Evolutionary conservation across 2,797 vertebrate genomes (phyloP), one percentile per base, ranked within the genome.

Genomic region (Ctenochaetus hawaiiensis): DNA sequence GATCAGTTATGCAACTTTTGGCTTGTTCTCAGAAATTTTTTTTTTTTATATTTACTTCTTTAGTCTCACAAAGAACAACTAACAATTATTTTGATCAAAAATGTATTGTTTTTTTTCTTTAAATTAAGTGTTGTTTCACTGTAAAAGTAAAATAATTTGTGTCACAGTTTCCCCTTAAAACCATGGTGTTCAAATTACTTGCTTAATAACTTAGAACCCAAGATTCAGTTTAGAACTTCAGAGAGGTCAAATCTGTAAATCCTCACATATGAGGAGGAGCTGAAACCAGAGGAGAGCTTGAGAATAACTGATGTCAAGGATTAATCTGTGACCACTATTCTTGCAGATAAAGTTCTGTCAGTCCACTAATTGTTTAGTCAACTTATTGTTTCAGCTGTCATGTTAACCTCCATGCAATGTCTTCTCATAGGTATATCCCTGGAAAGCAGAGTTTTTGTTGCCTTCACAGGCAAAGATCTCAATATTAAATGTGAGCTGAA

Each of bases 371-470:
- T 6, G 26, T 47, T 39, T 41, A 41, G 59, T 20, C 0, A 0
- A 54, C 43, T 20, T 13, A 37, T 34, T 4, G 37, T 53, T 45
- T 43, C 10, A 23, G 12, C 26, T n/a, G 13, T 78, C 4, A 67
- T 22, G 8, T 26, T 11, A 60, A 44, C 4, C 30, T 72, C 9
- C 47, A 22, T 74, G 7, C 62, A 67, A 9, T 79, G 20, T 80
- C 14, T 23, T 14, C 12, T 72, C 26, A 30, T 87, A 94, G 92
- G 1, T 2, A 23, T 93, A 20, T 0, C 0, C 0, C 53, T 93
- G 72, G 0, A 26, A 0, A 41, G 37, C 4, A 68, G 10, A 7
- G 90, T 93, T 5, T 84, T 73, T n/a, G 88, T 94, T 82, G 91
- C 90, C 41, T 51, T 94, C 8, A 4, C 4, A 8, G 84, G 85